Evolutionary conservation across 2,888 invertebrate genomes (phyloP), one percentile per base, ranked within the genome.

Genomic region (Heliothis peltigera): DNA sequence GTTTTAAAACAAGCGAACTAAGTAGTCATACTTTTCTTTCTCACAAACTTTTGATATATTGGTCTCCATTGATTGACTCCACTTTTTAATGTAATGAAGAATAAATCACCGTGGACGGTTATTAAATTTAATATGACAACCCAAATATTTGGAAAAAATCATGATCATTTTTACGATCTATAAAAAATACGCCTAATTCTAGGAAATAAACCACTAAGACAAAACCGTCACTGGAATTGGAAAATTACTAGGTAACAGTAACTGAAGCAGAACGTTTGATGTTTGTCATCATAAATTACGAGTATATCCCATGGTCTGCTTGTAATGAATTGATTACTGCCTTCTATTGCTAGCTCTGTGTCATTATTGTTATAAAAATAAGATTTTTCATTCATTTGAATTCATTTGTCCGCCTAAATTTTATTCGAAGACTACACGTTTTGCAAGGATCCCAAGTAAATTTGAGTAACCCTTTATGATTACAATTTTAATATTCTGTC

Each of bases 261-360:
- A 48, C 75, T 61, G 70, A 69, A 64, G 75, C 58, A 47, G 75
- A 65, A 73, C 65, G 43, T 46, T 59, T 54, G 59, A 55, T 65
- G 72, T 60, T 59, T 73, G 72, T 76, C 76, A 70, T 70, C 76
- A 56, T 75, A 56, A 75, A 72, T 75, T 75, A 62, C 66, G 39
- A 70, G 46, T 70, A 70, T 52, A 73, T 70, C 42, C 56, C 71
- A 70, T 59, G 49, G 53, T 60, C 39, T 1, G 39, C n/a, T 39
- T 75, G 47, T 64, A 64, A 58, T 69, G 57, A 75, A 57, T 64
- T 76, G 49, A 72, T 70, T 59, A 57, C 71, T 49, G n/a, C 42
- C 21, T 52, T 53, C 69, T 44, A 70, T 22, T 64, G 52, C 51
- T 39, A 47, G 57, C 39, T 22, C 35, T 28, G 58, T 25, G 46